Conservation (phyloP, 2,113 vertebrate species). For the Hydropotes inermis region DNA sequence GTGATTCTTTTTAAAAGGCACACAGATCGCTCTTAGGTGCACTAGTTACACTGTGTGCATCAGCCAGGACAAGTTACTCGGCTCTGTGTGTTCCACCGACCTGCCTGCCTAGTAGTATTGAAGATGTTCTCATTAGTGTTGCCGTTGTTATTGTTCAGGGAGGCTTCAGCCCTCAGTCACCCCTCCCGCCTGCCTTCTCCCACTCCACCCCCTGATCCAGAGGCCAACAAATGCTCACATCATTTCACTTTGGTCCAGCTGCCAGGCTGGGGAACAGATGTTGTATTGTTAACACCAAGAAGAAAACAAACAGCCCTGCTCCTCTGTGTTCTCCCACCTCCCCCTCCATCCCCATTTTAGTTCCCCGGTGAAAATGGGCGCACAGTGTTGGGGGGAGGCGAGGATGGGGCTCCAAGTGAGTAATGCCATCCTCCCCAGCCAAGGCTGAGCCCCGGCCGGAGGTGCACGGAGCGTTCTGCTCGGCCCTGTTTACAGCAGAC, state of each 20-base stretch:
- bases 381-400: background rate
- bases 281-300: slow-evolving; percentile 81
- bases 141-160: slow-evolving; percentile 32
- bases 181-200: slow-evolving; percentile 21
- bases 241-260: slow-evolving; percentile 79
- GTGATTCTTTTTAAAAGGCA: slow-evolving; percentile 1
- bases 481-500: slow-evolving; percentile 11
- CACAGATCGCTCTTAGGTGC: background rate
- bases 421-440: slow-evolving; percentile 2
- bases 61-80: background rate
- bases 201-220: slow-evolving; percentile 41
- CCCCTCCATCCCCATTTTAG: background rate
- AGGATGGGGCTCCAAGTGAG: slow-evolving; percentile 23
- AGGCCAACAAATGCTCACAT: slow-evolving; percentile 80
- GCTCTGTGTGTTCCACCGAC: background rate
- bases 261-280: slow-evolving; percentile 82
- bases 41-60: background rate
- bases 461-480: background rate
- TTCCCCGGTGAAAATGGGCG: slow-evolving; percentile 41
- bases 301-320: slow-evolving; percentile 70
- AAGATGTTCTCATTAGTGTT: slow-evolving; percentile 46
- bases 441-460: background rate
- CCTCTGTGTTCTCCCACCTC: slow-evolving; percentile 1
- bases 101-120: background rate
- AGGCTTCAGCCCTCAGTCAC: background rate